Conservation (phyloP, 2,888 invertebrate genomes). For the Lithosia quadra region DNA sequence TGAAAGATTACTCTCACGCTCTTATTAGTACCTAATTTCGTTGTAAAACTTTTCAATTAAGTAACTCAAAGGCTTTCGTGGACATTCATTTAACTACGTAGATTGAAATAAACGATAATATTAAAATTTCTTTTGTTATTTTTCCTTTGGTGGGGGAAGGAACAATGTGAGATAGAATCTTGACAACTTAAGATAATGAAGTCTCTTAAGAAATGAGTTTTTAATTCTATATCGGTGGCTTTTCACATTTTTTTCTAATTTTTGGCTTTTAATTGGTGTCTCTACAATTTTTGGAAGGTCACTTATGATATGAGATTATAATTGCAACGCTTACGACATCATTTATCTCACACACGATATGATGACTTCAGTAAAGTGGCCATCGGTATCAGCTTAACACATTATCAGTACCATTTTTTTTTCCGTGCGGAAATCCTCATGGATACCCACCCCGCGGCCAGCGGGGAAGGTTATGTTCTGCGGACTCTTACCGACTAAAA, state of each 20-base stretch:
- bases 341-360: too few relatives aligned
- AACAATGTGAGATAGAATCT: conserved; percentile 57
- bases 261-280: not conserved
- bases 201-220: conserved; percentile 15
- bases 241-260: not conserved
- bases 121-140: conserved; percentile 52
- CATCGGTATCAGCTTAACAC: too few relatives aligned
- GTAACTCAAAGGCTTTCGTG: conserved; percentile 47
- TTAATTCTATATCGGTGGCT: not conserved
- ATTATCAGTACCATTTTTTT: too few relatives aligned
- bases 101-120: conserved; percentile 56
- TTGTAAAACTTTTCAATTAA: conserved; percentile 54
- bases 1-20: conserved; percentile 34
- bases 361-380: too few relatives aligned
- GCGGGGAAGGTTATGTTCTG: too few relatives aligned
- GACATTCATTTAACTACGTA: conserved; percentile 44
- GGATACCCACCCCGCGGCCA: too few relatives aligned
- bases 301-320: not conserved
- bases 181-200: conserved; percentile 45
- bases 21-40: conserved; percentile 44
- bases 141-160: conserved; percentile 48
- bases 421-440: too few relatives aligned
- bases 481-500: too few relatives aligned
- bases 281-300: not conserved
- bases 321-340: too few relatives aligned